Base-by-base conservation (phyloP, 2,797 vertebrate species). In the Acipenser transmontanus region DNA sequence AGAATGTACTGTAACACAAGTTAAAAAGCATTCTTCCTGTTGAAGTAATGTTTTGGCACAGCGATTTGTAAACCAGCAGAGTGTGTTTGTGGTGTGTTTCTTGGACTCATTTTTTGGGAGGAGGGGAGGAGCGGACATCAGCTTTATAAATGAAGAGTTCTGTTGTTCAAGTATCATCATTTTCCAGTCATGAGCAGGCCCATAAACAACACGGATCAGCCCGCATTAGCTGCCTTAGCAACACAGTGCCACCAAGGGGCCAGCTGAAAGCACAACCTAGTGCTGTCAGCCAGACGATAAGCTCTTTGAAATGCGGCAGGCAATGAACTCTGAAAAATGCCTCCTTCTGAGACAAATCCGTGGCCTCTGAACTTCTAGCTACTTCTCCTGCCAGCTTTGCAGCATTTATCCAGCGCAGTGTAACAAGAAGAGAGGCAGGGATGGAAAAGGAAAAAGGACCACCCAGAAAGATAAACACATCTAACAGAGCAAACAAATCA, bases 211-310 rank as follows among this genome's bases (percentile, higher is more conserved):
- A 34, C 34, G 34, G 34, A 3, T 4, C 34, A 34, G 34, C 3
- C 34, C 12, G 12, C 12, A 57, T 7, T 11, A 57, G 7, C 9
- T n/a, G 81, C 61, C 71, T 74, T 77, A 75, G 81, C 85, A 80
- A 77, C 51, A 72, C 74, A 85, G 78, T 84, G 84, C 87, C 87
- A 90, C 82, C 85, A 82, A 88, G 87, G 82, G 88, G 85, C 78
- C 76, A 82, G 65, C 61, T 52, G 62, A 64, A 81, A 56, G 81
- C 70, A 78, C 54, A 63, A 67, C 80, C 77, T 72, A 76, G 71
- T 56, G 70, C 61, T 73, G 68, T 61, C 68, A 66, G 75, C 80
- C 78, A 76, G 57, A 50, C 50, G 49, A 60, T 64, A 12, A 69
- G 51, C 65, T 64, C 71, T 81, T 72, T 67, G 72, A 73, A 78